phyloP scores from a whole-genome alignment of 92 coral and sea anemone species.

The Heteractis magnifica region DNA sequence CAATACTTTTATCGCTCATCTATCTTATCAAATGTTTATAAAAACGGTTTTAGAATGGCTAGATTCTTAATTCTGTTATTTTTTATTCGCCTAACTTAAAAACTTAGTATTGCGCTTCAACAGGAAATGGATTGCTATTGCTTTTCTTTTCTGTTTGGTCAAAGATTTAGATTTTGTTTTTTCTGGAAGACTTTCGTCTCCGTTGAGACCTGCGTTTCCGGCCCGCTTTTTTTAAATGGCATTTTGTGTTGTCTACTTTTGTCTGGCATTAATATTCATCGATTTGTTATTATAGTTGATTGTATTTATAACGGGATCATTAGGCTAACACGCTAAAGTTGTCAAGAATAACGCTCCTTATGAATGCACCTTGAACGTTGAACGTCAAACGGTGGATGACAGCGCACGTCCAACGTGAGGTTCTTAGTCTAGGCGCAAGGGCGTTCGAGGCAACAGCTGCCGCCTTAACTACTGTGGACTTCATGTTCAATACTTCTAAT shows the following conservation, averaged over 20 bases:
- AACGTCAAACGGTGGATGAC: not conserved
- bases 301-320: slow-evolving; percentile 1
- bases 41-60: no score
- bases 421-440: not conserved
- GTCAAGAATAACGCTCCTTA: slow-evolving; percentile 4
- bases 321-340: not conserved
- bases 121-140: not conserved
- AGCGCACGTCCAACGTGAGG: not conserved
- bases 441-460: not conserved
- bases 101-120: no score
- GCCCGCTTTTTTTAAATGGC: not conserved
- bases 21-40: no score
- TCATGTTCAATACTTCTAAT: not conserved
- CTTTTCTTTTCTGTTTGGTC: not conserved
- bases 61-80: no score
- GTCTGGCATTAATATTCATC: slow-evolving; percentile 20
- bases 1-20: no score
- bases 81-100: no score
- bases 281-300: slow-evolving; percentile 11
- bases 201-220: not conserved
- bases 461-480: not conserved
- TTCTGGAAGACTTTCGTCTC: not conserved
- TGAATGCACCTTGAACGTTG: not conserved
- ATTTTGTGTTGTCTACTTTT: not conserved
- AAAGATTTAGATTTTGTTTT: not conserved